Percentiles rank a stretch among this genome's conserved stretches.
These are phyloP conservation scores for Tryphoninae sp. DNA, from an alignment of 2,888 invertebrate genomes.

Conservation along the genomic window DNA sequence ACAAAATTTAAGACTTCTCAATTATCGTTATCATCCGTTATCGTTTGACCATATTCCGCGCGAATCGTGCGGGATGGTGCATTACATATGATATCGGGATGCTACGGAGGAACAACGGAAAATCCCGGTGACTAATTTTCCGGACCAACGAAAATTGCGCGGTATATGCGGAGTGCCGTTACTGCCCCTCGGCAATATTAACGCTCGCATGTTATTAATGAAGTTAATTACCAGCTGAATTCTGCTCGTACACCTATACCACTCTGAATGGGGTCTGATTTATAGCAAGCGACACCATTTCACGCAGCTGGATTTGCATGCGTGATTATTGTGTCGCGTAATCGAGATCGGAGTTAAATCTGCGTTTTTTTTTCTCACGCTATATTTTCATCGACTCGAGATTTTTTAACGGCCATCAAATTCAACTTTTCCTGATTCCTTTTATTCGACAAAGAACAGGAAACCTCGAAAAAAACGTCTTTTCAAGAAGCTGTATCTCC, in stretches of 20 bases:
- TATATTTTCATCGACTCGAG: background rate
- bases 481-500: no score
- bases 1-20: slow-evolving; percentile 48
- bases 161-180: slow-evolving; percentile 49
- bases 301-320: slow-evolving; percentile 36
- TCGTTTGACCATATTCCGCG: slow-evolving; percentile 49
- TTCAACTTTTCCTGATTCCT: background rate
- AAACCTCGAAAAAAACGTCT: no score
- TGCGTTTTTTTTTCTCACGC: slow-evolving; percentile 11
- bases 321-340: slow-evolving; percentile 56
- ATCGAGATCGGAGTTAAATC: slow-evolving; percentile 54
- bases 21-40: slow-evolving; percentile 55
- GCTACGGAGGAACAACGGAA: slow-evolving; percentile 43
- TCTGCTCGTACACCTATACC: slow-evolving; percentile 22
- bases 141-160: slow-evolving; percentile 58
- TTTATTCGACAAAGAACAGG: no score
- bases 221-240: slow-evolving; percentile 64
- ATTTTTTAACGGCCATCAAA: background rate
- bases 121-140: slow-evolving; percentile 61
- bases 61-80: background rate
- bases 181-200: slow-evolving; percentile 57
- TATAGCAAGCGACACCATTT: slow-evolving; percentile 32
- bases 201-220: slow-evolving; percentile 63
- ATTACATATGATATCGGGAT: slow-evolving; percentile 49
- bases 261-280: background rate